Evolutionary conservation across 2,113 vertebrate species (phyloP), one percentile per base, ranked within the genome.

Genomic region (Calcarius ornatus): DNA sequence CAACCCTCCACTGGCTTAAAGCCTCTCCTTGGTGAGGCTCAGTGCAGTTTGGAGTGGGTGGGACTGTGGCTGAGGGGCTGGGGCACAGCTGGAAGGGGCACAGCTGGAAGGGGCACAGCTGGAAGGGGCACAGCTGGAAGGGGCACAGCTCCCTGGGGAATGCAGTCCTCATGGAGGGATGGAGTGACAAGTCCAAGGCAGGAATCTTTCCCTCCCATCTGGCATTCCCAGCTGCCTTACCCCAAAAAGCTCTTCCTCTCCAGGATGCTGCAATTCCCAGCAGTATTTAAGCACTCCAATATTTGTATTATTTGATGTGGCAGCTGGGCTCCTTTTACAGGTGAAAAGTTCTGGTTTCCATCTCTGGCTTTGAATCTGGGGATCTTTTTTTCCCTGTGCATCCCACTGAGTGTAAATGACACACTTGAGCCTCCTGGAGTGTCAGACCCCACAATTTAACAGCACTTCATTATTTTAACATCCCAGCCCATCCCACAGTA

Each of bases 271-370:
- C 40, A 50, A 70, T 19, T n/a, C 77, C 54, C 48, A 81, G 27
- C 20, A 22, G 20, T 8, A 38, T 12, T 47, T 18, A 35, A 23
- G 21, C 18, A 4, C 19, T 57, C 6, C 0, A 6, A 1, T 42
- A 45, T 63, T 71, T 37, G 13, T 5, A 59, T 19, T 9, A 15
- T 33, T 35, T 47, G 25, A 27, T 47, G 35, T 6, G 50, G 53
- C 59, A 80, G 33, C 40, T 40, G 24, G 50, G 71, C 38, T 47
- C 42, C 75, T 59, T 57, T 33, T 15, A 53, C 86, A 90, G 66
- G 75, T 33, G 38, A 1, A 66, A 93, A 93, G 66, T 28, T 38
- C 19, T 56, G 42, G 12, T 88, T 90, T 65, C 84, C 50, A 72
- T 38, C 76, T 65, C 23, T 13, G n/a, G 15, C n/a, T 94, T 64